Evolutionary conservation across 1,140 invertebrate species (phyloP).

Genomic region (Bombyx mandarina): DNA sequence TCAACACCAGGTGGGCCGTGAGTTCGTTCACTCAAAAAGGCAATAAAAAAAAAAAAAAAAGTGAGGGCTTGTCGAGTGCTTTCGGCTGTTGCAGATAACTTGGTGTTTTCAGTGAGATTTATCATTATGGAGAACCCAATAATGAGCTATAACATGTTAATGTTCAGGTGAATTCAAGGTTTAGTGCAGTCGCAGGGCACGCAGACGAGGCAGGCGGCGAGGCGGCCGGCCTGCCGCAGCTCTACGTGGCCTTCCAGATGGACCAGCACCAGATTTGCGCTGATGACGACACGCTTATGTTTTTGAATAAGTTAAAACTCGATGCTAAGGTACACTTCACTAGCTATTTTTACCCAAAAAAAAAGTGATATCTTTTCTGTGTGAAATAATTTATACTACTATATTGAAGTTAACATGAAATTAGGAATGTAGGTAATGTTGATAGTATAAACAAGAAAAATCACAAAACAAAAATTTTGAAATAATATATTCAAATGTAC

Average conservation of each 20-base stretch:
- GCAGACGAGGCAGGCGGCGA: conserved; percentile 28
- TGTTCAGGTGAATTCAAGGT: conserved; percentile 64
- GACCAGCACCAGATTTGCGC: conserved; percentile 76
- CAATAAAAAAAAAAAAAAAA: too few species aligned
- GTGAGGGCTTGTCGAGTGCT: neutral
- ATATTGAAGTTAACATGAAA: too few species aligned
- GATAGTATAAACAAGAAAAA: neutral
- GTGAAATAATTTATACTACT: too few species aligned
- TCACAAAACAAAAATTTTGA: neutral
- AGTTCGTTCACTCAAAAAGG: too few species aligned
- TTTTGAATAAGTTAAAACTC: conserved; percentile 77
- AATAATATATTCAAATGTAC: neutral
- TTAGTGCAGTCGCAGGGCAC: conserved; percentile 46
- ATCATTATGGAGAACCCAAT: too few species aligned
- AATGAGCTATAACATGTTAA: conserved; percentile 1
- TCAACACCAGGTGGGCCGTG: too few species aligned
- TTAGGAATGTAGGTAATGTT: too few species aligned
- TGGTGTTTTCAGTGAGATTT: neutral
- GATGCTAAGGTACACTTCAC: conserved; percentile 76
- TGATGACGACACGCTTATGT: conserved; percentile 74
- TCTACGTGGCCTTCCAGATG: conserved; percentile 77
- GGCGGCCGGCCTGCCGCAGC: conserved; percentile 61
- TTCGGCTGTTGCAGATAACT: neutral
- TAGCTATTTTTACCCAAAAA: neutral
- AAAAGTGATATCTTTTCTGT: too few species aligned